These are phyloP conservation scores for Chitala chitala DNA, from an alignment of 2,113 vertebrate species.

Conservation along the genomic window DNA sequence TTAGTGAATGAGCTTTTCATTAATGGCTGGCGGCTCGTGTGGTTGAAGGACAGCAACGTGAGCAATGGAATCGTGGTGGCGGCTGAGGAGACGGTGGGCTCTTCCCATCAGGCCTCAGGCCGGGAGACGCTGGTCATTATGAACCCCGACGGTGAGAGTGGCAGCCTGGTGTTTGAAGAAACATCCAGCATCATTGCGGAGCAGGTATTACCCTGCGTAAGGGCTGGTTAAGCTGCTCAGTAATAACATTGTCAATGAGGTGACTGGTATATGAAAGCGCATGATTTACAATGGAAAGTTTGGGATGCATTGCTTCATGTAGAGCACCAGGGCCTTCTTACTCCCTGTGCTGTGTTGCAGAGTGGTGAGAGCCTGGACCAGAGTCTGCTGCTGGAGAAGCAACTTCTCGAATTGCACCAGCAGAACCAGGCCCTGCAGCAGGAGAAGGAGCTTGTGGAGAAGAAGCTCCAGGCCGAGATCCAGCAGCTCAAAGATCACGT, in stretches of 20 bases:
- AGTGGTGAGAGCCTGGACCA: conserved; percentile 25
- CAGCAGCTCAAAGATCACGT: conserved; percentile 45
- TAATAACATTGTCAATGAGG: too few relatives aligned
- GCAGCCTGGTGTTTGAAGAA: conserved; percentile 38
- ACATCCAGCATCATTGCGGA: conserved; percentile 34
- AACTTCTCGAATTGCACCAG: conserved; percentile 42
- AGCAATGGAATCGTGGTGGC: conserved; percentile 37
- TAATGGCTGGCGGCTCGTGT: conserved; percentile 13
- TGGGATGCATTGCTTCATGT: background rate
- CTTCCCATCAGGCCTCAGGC: conserved; percentile 32
- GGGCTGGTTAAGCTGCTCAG: background rate
- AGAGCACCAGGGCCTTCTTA: background rate
- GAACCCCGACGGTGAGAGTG: conserved; percentile 34
- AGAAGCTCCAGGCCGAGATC: conserved; percentile 33
- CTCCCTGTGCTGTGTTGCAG: conserved; percentile 31
- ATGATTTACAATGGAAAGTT: too few relatives aligned
- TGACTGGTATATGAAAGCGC: too few relatives aligned
- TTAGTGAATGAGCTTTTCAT: too few relatives aligned
- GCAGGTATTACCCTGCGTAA: conserved; percentile 30
- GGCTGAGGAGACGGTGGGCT: conserved; percentile 39
- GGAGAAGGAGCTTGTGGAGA: conserved; percentile 45
- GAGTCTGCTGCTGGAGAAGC: conserved; percentile 34
- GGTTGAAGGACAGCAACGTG: conserved; percentile 42
- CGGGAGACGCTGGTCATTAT: conserved; percentile 40
- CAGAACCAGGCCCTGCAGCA: conserved; percentile 30